Percentiles rank a stretch among this genome's conserved stretches.
Conservation (phyloP, 2,113 vertebrate genomes). For the Sylvilagus bachmani region DNA sequence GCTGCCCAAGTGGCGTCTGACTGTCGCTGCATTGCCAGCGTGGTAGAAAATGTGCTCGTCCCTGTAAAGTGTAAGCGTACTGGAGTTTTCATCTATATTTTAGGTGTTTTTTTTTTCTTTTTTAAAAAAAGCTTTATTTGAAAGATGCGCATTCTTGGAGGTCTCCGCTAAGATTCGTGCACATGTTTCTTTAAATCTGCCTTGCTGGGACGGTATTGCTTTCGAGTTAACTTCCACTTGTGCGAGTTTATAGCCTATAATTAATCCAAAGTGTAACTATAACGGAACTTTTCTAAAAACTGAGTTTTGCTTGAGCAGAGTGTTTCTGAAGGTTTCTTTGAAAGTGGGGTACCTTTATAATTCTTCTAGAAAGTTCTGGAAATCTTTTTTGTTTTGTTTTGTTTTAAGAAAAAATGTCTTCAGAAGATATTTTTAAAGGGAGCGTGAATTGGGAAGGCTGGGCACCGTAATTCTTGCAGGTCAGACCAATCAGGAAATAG, state of each 20-base stretch:
- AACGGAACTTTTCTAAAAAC: slow-evolving; percentile 57
- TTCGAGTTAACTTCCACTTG: neutral
- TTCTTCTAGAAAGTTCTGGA: slow-evolving; percentile 27
- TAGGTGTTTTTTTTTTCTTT: neutral
- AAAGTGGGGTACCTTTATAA: neutral
- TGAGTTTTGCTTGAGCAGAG: neutral
- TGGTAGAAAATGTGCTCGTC: slow-evolving; percentile 28
- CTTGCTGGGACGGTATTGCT: neutral
- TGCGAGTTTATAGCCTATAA: slow-evolving; percentile 22
- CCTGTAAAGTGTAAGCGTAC: neutral
- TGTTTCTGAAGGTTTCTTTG: slow-evolving; percentile 9
- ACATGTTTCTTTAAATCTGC: neutral
- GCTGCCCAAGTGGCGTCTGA: slow-evolving; percentile 61
- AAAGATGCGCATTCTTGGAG: neutral
- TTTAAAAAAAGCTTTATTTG: neutral
- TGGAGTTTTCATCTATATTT: neutral
- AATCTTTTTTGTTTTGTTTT: slow-evolving; percentile 46
- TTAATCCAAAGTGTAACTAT: slow-evolving; percentile 47
- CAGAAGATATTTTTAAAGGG: slow-evolving; percentile 64
- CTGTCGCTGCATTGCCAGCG: slow-evolving; percentile 57
- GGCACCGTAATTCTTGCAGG: slow-evolving; percentile 61
- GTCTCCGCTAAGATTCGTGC: neutral
- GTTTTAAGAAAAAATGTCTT: slow-evolving; percentile 37
- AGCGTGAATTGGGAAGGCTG: slow-evolving; percentile 43
- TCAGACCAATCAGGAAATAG: slow-evolving; percentile 77